phyloP scores from a whole-genome alignment of 2,797 vertebrate species.

The Darevskia mixta region DNA sequence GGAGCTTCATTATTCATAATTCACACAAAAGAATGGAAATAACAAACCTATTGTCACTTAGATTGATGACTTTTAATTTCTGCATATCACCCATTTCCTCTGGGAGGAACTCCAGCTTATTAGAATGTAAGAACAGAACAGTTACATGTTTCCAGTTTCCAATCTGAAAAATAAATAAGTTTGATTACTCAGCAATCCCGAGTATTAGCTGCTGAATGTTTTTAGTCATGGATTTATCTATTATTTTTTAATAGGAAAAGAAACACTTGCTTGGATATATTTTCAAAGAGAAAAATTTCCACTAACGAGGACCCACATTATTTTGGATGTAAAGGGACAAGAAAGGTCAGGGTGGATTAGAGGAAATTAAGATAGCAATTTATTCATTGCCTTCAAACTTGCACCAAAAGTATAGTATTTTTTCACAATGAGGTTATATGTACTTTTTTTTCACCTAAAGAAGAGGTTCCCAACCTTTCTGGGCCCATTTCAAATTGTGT shows the following conservation, averaged over 20 bases:
- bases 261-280: neutral
- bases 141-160: constrained; percentile 93
- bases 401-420: neutral
- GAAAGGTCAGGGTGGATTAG: neutral
- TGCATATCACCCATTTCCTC: constrained; percentile 99
- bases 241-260: neutral
- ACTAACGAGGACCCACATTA: neutral
- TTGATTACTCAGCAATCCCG: neutral
- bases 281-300: neutral
- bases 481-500: no score
- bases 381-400: neutral
- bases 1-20: neutral
- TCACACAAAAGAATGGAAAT: constrained; percentile 55
- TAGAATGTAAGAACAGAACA: constrained; percentile 96
- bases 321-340: neutral
- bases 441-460: neutral
- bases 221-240: neutral
- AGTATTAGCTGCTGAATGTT: neutral
- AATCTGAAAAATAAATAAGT: constrained; percentile 82
- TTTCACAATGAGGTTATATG: constrained; percentile 10
- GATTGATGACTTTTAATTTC: constrained; percentile 96
- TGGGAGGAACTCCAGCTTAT: constrained; percentile 93
- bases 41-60: constrained; percentile 93
- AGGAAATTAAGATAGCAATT: neutral
- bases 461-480: no score